Evolutionary conservation across 2,797 vertebrate genomes (phyloP), one percentile per base, ranked within the genome.

Genomic region (Gallirallus australis): DNA sequence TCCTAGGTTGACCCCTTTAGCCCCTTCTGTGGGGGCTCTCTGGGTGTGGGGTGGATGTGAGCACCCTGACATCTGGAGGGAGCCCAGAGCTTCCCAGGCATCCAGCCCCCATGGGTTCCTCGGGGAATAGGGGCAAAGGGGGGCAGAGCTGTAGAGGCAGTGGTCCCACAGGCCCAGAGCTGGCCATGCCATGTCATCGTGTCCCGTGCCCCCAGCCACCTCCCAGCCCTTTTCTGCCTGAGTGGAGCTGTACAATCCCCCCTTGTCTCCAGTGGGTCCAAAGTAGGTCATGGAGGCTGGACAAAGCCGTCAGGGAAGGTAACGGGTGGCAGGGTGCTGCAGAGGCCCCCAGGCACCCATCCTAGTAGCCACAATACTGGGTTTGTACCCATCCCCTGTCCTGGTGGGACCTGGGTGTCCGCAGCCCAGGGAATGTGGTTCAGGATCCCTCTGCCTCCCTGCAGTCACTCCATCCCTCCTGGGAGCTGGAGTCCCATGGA

Each of bases 241-340:
- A 97, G 45, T 5, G 52, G 90, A 97, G 90, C 66, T 23, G 70
- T 65, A 97, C 97, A 97, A 97, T 96, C 70, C 39, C 1, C 45
- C 80, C 80, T 97, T 97, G 97, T 97, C 77, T 82, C 40, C 33
- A 37, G 75, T 5, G 0, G 78, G 40, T 68, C 79, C 3, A 4
- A 95, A 96, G 91, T 96, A 97, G 94, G 95, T 93, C 96, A 94
- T 82, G 47, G 81, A 96, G 95, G 90, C 92, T 82, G 93, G 82
- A 19, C 93, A 1, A 25, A 91, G 86, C 88, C 76, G 59, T 82
- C 3, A 7, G 37, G 16, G 61, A 82, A 54, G n/a, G 64, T 47
- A 88, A 21, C 8, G 35, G 60, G 82, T 45, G 35, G 37, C 39
- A 86, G 25, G 19, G 33, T 61, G n/a, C 2, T 54, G 66, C 82